Evolutionary conservation across 2,797 vertebrate genomes (phyloP), one percentile per base, ranked within the genome.

Genomic region (Rhinoraja longicauda): DNA sequence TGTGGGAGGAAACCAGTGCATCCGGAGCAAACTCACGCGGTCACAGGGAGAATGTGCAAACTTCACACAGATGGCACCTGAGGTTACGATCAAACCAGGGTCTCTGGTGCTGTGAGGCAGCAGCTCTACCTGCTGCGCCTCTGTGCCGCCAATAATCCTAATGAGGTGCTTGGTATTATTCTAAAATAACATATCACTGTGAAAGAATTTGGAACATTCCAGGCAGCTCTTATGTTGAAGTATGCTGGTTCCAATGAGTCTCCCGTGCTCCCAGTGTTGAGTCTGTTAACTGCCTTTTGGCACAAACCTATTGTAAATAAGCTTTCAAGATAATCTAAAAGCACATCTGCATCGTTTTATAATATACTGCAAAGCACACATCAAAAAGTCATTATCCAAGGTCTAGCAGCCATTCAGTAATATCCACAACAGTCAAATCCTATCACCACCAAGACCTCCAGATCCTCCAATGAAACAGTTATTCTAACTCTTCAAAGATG

Each of bases 311-410:
- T 73, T 73, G 67, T 73, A 73, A 91, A 91, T 91, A 91, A 53
- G 19, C 70, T 72, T 91, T 91, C 90, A 73, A 91, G 70, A 91
- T 70, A 91, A 72, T 36, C 90, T 45, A 73, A 91, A 91, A 45
- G 29, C 24, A 73, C 21, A 91, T 90, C 32, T 70, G 62, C 88
- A 24, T 21, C 12, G 64, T 39, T 17, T 21, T 73, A 26, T 24
- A 91, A 91, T 24, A 39, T 19, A 53, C 70, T 53, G 39, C 6
- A 91, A 91, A 57, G 26, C 12, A 53, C 90, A 91, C 67, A 64
- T 88, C 67, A 91, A 91, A 91, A 73, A 91, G 90, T 53, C 64
- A 73, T 91, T 72, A 91, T 91, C 90, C 32, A 73, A 91, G 90
- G 84, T 88, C 59, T 53, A 39, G 24, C 13, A 26, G 39, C 8